Base-by-base conservation (phyloP, 1,140 invertebrate genomes). In the Ceratosolen fusciceps region DNA sequence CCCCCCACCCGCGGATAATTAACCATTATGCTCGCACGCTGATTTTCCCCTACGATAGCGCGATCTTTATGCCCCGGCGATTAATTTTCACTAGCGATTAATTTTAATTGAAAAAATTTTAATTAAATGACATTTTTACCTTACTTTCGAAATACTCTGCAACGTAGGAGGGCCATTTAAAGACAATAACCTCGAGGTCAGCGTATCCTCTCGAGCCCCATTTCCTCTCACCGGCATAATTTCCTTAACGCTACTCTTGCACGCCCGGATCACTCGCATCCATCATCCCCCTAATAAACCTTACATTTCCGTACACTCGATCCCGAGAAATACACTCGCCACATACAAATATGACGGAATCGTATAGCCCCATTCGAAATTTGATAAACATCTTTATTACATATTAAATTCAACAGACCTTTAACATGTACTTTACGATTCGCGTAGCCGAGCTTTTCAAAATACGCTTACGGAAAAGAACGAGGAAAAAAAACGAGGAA, bases 41-140 rank as follows among this genome's bases (percentile, higher is more conserved):
- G 39, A 70, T 70, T 70, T 70, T 70, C 26, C 1, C 67, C 1
- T 12, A 7, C 62, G 67, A 70, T 49, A 29, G 2, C 24, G n/a
- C 16, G 0, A 37, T 37, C 19, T 65, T 65, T 65, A 65, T 37
- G 60, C 16, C 19, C 31, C 1, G 0, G 31, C 39, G 31, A 2
- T 5, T 1, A 9, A 16, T 9, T 9, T 2, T 19, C 49, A 52
- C n/a, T 43, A 26, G 16, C 67, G 21, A 49, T 49, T 70, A 49
- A 70, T 0, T 47, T 70, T 70, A 47, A 70, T 68, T 68, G 65
- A 43, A 43, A 68, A 43, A 12, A 43, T 68, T 68, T 43, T 39
- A 68, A 39, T 70, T 49, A 26, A 70, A 47, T 70, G 67, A 70
- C n/a, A 49, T 49, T 70, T 70, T 49, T 70, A 47, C 43, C 43